phyloP scores from a whole-genome alignment of 1,140 invertebrate species.

The Anagrus nilaparvatae region DNA sequence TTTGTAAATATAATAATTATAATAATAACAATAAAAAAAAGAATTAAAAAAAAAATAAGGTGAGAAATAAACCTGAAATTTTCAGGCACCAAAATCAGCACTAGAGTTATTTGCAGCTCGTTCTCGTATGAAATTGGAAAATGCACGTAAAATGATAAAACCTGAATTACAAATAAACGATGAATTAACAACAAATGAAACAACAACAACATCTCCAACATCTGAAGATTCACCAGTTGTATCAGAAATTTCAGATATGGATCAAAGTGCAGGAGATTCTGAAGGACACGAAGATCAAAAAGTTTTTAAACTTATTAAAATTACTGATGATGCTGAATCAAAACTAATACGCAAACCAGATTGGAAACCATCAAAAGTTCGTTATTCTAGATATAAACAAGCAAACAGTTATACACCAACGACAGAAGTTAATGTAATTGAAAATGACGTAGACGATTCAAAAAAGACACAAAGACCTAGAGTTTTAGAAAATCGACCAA shows the following conservation, averaged over 20 bases:
- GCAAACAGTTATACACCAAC: background rate
- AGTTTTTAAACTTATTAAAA: constrained; percentile 14
- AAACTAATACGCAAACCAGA: constrained; percentile 2
- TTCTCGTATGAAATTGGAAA: constrained; percentile 35
- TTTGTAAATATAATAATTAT: no score
- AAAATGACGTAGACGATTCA: background rate
- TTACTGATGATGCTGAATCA: background rate
- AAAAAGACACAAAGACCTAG: background rate
- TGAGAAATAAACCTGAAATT: constrained; percentile 22
- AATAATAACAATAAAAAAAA: no score
- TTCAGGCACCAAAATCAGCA: constrained; percentile 33
- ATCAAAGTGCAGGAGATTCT: constrained; percentile 7
- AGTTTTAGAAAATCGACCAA: constrained; percentile 8
- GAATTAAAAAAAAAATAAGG: constrained; percentile 1
- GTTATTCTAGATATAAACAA: constrained; percentile 11
- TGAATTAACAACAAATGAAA: constrained; percentile 21
- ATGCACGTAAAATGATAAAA: constrained; percentile 32
- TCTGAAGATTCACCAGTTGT: background rate
- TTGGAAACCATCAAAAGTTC: constrained; percentile 1
- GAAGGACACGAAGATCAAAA: constrained; percentile 22
- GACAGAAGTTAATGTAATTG: background rate
- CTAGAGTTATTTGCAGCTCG: constrained; percentile 28
- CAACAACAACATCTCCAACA: constrained; percentile 5
- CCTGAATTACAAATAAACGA: constrained; percentile 31
- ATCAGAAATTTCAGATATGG: background rate